Evolutionary conservation across 2,113 vertebrate genomes (phyloP).

Genomic region (Hippocampus barbouri): DNA sequence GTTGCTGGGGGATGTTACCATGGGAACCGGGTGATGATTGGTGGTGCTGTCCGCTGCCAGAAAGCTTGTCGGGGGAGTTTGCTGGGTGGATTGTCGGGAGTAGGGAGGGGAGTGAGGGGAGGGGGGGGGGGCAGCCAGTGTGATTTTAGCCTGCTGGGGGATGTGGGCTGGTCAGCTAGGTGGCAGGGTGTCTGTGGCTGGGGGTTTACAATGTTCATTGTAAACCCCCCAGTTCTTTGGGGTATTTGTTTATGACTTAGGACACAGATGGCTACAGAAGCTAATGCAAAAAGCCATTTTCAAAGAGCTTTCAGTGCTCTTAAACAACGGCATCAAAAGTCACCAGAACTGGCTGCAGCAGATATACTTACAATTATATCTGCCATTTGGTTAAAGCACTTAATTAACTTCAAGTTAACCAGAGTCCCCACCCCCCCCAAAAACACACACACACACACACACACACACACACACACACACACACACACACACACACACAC

Average conservation of each 20-base stretch:
- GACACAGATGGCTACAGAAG: constrained; percentile 53
- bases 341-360: constrained; percentile 26
- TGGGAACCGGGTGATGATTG: constrained; percentile 87
- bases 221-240: constrained; percentile 33
- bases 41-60: constrained; percentile 82
- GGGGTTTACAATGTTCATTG: constrained; percentile 45
- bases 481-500: too few species aligned
- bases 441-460: background rate
- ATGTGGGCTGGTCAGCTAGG: constrained; percentile 50
- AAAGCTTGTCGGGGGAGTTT: constrained; percentile 77
- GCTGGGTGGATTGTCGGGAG: constrained; percentile 66
- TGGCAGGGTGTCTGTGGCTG: constrained; percentile 35
- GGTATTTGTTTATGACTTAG: constrained; percentile 44
- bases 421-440: background rate
- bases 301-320: constrained; percentile 8
- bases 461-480: too few species aligned
- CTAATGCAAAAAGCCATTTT: constrained; percentile 39
- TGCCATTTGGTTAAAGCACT: constrained; percentile 10
- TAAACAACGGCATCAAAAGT: constrained; percentile 17
- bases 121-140: constrained; percentile 40
- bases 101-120: constrained; percentile 40
- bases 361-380: constrained; percentile 1
- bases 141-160: constrained; percentile 47
- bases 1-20: constrained; percentile 88
- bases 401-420: background rate